Conservation (phyloP, 2,797 vertebrate species). For the Spatula clypeata region DNA sequence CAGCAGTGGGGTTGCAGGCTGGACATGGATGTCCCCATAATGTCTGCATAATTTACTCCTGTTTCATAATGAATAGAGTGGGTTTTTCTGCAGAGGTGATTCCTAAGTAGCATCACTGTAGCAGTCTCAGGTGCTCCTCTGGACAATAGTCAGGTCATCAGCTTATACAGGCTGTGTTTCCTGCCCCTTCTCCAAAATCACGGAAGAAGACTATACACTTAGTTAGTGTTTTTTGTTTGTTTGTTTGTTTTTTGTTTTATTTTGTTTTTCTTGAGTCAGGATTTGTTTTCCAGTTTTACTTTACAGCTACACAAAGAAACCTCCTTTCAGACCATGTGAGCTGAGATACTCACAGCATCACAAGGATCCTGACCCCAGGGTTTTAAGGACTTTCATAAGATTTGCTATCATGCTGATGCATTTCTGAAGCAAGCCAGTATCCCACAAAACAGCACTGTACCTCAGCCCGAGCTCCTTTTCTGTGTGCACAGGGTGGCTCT, state of each 20-base stretch:
- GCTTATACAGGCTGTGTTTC: background rate
- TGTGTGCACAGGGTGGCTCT: background rate
- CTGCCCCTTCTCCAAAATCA: background rate
- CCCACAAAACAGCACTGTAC: too few species aligned
- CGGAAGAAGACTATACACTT: accelerated
- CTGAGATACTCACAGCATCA: background rate
- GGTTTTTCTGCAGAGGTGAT: background rate
- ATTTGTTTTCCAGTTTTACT: background rate
- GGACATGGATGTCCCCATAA: too few species aligned
- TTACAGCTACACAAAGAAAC: background rate
- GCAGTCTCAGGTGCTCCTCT: background rate
- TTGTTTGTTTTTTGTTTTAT: background rate
- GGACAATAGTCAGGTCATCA: background rate
- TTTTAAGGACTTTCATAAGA: background rate
- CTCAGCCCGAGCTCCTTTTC: background rate
- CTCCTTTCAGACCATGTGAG: background rate
- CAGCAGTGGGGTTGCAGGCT: accelerated
- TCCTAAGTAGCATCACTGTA: background rate
- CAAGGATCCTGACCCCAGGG: background rate
- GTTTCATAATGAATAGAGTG: background rate
- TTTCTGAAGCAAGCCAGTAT: background rate
- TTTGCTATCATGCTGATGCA: background rate
- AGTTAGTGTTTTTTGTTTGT: background rate
- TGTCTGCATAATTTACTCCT: too few species aligned
- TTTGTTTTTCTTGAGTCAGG: background rate